Evolutionary conservation across 2,888 invertebrate species (phyloP).

Genomic region (Epinotia ramella): DNA sequence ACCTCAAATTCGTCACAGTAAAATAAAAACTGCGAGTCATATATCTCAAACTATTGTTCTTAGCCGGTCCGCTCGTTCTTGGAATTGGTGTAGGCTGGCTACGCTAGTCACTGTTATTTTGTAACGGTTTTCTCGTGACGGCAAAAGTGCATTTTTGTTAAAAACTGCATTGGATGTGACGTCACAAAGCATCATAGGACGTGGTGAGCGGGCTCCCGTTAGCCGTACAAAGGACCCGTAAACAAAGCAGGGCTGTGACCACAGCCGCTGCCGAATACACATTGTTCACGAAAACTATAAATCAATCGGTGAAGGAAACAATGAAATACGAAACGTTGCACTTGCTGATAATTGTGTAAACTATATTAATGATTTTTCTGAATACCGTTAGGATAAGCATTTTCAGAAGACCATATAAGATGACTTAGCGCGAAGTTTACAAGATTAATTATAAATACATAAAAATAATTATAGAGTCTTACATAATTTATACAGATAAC

Average conservation of each 20-base stretch:
- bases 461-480: too few species aligned
- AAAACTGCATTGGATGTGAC: constrained; percentile 70
- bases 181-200: constrained; percentile 72
- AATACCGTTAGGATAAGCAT: background rate
- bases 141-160: constrained; percentile 80
- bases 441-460: too few species aligned
- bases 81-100: constrained; percentile 69
- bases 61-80: constrained; percentile 69
- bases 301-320: constrained; percentile 60
- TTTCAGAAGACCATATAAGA: too few species aligned
- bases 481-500: too few species aligned
- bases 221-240: constrained; percentile 67
- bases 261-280: constrained; percentile 70
- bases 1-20: constrained; percentile 80
- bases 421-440: too few species aligned
- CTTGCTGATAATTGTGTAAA: constrained; percentile 22
- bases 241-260: constrained; percentile 77
- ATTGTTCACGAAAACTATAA: constrained; percentile 66
- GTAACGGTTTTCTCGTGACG: constrained; percentile 70
- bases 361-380: background rate
- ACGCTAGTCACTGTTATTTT: constrained; percentile 80
- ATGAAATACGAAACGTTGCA: constrained; percentile 24
- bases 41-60: constrained; percentile 76
- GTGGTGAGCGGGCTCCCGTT: constrained; percentile 65
- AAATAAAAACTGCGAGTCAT: constrained; percentile 71